Base-by-base conservation (phyloP, 2,113 vertebrate genomes). In the Ammospiza nelsoni region DNA sequence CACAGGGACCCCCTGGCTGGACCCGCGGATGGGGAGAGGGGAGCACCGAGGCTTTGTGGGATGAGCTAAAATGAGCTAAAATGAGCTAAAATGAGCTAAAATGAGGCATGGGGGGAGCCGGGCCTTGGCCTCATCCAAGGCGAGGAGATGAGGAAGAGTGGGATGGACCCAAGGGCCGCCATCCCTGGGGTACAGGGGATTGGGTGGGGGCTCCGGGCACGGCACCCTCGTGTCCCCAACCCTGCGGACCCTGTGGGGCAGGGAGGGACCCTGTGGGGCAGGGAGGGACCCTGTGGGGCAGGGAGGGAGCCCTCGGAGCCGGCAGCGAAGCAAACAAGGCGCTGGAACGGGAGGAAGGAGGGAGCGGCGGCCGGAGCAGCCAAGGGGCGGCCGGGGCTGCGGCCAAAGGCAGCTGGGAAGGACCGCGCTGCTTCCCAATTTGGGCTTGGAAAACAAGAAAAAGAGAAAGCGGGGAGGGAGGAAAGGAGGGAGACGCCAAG, bases 401-500 rank as follows among this genome's bases (percentile, higher is more conserved):
- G 31, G 84, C 79, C 87, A 94, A 92, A 91, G 90, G 95, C 95
- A 80, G 91, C 87, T 58, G 96, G 96, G 91, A 84, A 89, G 57
- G 84, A 61, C 83, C 3, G 39, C 1, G 69, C 71, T 84, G 20
- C 82, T 96, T 96, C 95, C 96, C 89, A 44, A 96, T 96, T 96
- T 97, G 95, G 96, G 95, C 95, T 97, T 95, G 97, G 84, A 97
- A 97, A 97, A 97, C 90, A 96, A 88, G 93, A 84, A 72, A 89
- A 59, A 43, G 72, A 58, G 72, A n/a, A 84, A 85, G 48, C 25
- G 3, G 55, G 54, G 59, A 74, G 85, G 90, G 62, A 89, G 71
- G 82, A 58, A 61, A 41, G 33, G 82, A 55, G 57, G 52, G 59
- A 91, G 89, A 81, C 48, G 79, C 90, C 92, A 72, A 55, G 7